phyloP scores from a whole-genome alignment of 2,113 vertebrate species.

The Cololabis saira region DNA sequence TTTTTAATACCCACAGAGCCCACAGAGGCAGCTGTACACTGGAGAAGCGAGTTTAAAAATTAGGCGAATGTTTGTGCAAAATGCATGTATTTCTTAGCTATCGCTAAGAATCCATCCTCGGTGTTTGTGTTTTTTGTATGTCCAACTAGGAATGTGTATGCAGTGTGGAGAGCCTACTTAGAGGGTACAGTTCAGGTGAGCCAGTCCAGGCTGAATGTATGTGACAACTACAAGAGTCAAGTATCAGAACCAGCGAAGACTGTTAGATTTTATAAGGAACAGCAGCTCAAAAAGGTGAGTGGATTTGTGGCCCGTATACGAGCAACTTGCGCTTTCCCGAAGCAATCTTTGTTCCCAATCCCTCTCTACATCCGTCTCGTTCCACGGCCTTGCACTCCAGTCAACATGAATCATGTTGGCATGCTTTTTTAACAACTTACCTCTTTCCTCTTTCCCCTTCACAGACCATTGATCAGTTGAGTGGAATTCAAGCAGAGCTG shows the following conservation, averaged over 20 bases:
- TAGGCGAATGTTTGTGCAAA: background rate
- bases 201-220: constrained; percentile 94
- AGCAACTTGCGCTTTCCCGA: constrained; percentile 11
- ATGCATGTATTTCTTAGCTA: background rate
- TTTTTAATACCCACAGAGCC: no score
- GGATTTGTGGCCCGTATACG: background rate
- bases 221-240: constrained; percentile 95
- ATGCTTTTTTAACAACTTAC: constrained; percentile 3
- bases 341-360: constrained; percentile 13
- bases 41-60: background rate
- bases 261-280: constrained; percentile 94
- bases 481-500: constrained; percentile 93
- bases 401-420: constrained; percentile 19
- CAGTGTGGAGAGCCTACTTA: constrained; percentile 95
- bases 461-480: constrained; percentile 96
- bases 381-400: background rate
- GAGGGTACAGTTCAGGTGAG: constrained; percentile 96
- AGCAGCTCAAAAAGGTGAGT: constrained; percentile 94
- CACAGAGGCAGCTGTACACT: no score
- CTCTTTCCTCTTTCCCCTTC: constrained; percentile 28
- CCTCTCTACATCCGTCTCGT: background rate
- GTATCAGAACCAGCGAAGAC: constrained; percentile 95
- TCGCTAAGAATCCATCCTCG: background rate
- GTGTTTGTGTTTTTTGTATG: constrained; percentile 12
- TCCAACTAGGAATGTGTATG: constrained; percentile 91